Conservation (phyloP, 2,797 vertebrate species). For the Gallinago nigripennis region DNA sequence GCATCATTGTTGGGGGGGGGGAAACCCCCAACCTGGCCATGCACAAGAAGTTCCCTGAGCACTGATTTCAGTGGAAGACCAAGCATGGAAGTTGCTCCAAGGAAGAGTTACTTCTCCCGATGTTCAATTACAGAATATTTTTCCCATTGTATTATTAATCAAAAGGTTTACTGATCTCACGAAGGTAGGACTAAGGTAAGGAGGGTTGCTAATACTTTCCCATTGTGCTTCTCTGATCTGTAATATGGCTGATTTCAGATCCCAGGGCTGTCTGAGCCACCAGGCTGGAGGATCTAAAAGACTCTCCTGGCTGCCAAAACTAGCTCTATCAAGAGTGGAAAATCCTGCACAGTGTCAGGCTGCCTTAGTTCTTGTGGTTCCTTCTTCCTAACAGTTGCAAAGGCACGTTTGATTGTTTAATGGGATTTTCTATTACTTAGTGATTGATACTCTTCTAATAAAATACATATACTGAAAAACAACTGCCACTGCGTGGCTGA, state of each 20-base stretch:
- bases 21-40: neutral
- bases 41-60: neutral
- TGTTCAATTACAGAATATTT: neutral
- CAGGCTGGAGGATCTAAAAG: neutral
- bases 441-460: neutral
- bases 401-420: neutral
- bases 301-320: neutral
- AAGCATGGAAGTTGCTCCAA: neutral
- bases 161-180: neutral
- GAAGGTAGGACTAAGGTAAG: neutral
- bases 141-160: neutral
- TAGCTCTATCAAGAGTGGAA: neutral
- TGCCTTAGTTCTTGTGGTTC: neutral
- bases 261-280: neutral
- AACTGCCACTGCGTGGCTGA: neutral
- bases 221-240: neutral
- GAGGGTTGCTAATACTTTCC: neutral
- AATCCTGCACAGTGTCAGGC: neutral
- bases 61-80: neutral
- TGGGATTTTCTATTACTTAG: neutral
- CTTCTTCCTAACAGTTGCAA: neutral
- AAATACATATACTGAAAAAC: neutral
- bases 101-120: neutral
- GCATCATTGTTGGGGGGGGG: neutral
- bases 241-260: neutral